Conservation (phyloP, 2,113 vertebrate genomes). For the Nothoprocta pentlandii region DNA sequence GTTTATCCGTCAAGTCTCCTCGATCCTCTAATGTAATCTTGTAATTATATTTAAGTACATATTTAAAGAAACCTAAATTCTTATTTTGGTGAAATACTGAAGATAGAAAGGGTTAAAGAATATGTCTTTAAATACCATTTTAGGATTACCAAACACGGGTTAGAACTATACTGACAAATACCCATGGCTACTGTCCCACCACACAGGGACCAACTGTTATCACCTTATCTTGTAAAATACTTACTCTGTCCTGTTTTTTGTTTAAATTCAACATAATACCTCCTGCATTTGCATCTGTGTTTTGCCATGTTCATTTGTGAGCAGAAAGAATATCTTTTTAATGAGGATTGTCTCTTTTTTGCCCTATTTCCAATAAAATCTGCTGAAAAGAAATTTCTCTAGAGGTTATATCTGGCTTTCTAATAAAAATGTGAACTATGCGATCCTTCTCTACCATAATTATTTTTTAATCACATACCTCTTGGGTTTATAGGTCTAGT, state of each 20-base stretch:
- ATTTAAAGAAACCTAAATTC: background rate
- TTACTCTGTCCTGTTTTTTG: background rate
- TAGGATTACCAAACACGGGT: background rate
- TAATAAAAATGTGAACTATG: background rate
- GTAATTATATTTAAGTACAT: background rate
- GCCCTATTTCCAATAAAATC: background rate
- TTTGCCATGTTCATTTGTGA: background rate
- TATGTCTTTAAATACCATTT: background rate
- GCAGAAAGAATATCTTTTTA: background rate
- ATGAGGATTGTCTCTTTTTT: background rate
- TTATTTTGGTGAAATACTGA: background rate
- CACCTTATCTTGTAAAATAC: background rate
- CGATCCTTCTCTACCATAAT: background rate
- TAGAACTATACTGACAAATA: background rate
- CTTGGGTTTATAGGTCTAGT: background rate
- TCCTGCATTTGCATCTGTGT: background rate
- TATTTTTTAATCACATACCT: background rate
- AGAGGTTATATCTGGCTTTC: background rate
- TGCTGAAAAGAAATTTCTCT: background rate
- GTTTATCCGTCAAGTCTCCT: background rate
- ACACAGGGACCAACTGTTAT: background rate
- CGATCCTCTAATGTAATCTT: background rate
- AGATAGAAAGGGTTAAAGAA: background rate
- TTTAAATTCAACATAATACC: background rate
- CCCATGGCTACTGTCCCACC: background rate